These are phyloP conservation scores for Distichodus sexfasciatus DNA, from an alignment of 2,797 vertebrate genomes.

Conservation along the genomic window DNA sequence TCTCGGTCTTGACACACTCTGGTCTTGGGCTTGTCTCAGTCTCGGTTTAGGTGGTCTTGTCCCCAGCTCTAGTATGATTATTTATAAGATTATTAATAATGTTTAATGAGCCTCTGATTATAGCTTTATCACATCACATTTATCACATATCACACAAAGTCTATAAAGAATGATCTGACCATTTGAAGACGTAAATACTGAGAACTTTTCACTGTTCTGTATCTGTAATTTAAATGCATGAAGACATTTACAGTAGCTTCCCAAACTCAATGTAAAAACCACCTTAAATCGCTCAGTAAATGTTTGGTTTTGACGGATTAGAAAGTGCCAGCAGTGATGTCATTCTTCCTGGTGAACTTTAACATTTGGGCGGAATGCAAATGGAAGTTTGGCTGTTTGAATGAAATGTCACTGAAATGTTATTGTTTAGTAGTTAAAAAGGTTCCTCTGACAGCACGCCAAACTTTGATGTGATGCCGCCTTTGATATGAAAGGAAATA, in stretches of 20 bases:
- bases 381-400: constrained; percentile 32
- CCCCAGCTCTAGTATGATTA: no score
- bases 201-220: not conserved
- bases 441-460: constrained; percentile 27
- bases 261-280: not conserved
- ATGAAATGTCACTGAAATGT: constrained; percentile 49
- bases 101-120: no score
- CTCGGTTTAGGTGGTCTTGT: no score
- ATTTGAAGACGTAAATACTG: not conserved
- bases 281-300: constrained; percentile 25
- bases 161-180: no score
- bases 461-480: constrained; percentile 25
- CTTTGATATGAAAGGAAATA: constrained; percentile 12
- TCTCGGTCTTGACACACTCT: no score
- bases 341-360: constrained; percentile 32
- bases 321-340: constrained; percentile 29
- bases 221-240: not conserved
- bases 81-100: no score
- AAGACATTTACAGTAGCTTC: not conserved
- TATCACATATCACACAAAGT: no score
- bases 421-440: constrained; percentile 37
- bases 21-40: no score
- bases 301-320: constrained; percentile 26
- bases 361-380: constrained; percentile 42
- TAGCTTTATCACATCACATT: no score